Evolutionary conservation across 2,113 vertebrate species (phyloP).

Genomic region (Gorsachius goisagi): DNA sequence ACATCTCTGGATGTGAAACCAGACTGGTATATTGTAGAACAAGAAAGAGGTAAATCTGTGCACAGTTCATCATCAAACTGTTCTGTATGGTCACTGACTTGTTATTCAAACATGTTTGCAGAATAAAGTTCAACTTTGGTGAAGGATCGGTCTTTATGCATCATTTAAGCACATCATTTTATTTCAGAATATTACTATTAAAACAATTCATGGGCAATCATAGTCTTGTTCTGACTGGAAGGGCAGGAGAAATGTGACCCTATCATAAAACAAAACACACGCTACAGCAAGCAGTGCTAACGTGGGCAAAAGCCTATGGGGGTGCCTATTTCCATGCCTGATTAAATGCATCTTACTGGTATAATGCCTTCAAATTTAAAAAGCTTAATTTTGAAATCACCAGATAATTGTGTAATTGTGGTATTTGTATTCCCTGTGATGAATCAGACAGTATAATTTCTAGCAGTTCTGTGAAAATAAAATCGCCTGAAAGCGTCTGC

Average conservation of each 20-base stretch:
- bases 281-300: neutral
- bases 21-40: neutral
- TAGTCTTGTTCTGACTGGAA: neutral
- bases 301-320: neutral
- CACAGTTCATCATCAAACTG: neutral
- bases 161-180: neutral
- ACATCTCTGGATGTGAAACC: neutral
- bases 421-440: neutral
- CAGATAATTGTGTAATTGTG: neutral
- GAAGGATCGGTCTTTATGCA: neutral
- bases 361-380: neutral
- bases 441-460: neutral
- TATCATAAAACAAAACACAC: neutral
- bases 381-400: neutral
- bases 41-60: neutral
- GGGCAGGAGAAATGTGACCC: neutral
- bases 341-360: neutral
- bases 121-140: neutral
- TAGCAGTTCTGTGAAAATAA: neutral
- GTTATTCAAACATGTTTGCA: neutral
- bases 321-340: neutral
- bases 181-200: neutral
- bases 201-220: neutral
- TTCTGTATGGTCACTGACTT: neutral
- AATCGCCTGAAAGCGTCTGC: neutral